phyloP scores from a whole-genome alignment of 35 echinoderm and acorn worm species.

The Anneissia japonica region DNA sequence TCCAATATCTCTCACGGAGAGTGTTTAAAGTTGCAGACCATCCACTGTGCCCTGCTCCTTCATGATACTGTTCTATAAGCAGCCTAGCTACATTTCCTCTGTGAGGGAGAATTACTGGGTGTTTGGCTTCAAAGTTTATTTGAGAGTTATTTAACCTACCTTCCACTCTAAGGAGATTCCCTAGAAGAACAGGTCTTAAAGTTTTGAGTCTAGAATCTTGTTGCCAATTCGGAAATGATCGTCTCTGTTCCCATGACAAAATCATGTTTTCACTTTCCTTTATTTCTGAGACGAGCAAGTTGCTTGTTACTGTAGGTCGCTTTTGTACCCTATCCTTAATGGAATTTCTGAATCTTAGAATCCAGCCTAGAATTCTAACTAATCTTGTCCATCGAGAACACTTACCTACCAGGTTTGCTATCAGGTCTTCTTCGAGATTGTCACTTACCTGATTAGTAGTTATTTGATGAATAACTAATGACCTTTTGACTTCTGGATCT shows the following conservation, averaged over 20 bases:
- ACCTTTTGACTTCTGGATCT: constrained; percentile 8
- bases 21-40: constrained; percentile 8
- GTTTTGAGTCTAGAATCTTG: not conserved
- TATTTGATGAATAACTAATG: not conserved
- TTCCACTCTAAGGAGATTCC: not conserved
- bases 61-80: constrained; percentile 9
- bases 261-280: not conserved
- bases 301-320: not conserved
- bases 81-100: not conserved
- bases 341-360: not conserved
- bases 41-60: constrained; percentile 19
- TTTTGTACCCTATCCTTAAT: not conserved
- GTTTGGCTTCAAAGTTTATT: not conserved
- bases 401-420: not conserved
- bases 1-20: constrained; percentile 18
- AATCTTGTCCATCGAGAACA: not conserved
- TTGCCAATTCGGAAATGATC: not conserved
- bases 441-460: not conserved
- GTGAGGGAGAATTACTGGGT: not conserved
- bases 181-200: not conserved
- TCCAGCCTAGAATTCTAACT: not conserved
- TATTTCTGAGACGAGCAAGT: not conserved
- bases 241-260: not conserved
- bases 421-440: not conserved
- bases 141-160: not conserved